Evolutionary conservation across 2,113 vertebrate genomes (phyloP), one percentile per base, ranked within the genome.

Genomic region (Zapus hudsonius): DNA sequence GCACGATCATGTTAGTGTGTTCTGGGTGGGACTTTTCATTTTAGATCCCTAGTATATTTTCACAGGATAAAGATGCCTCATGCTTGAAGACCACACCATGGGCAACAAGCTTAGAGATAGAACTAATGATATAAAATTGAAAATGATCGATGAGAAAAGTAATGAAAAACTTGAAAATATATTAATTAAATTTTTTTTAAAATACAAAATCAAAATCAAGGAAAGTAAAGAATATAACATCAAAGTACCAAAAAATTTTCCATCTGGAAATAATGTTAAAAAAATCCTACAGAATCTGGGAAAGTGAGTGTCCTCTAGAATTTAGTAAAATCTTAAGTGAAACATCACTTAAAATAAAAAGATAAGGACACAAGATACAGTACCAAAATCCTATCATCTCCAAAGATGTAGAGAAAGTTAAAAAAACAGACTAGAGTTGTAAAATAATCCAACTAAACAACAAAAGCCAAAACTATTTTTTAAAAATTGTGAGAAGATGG

Each of bases 31-130:
- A 25, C n/a, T 69, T 87, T 40, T 40, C 40, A 40, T 31, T 90
- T 61, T 72, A 27, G 69, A 70, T 64, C 66, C 87, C 72, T 76
- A 90, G 76, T 75, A 81, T 87, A n/a, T 19, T 66, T 94, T 44
- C n/a, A 52, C 12, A 52, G 52, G 52, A 52, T 52, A 52, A 52
- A 52, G 7, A 52, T 52, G 52, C 52, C 52, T 52, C 52, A 52
- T 10, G 52, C 16, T 52, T 52, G 12, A 52, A 52, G 52, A 52
- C 52, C 11, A 52, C 52, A 52, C 52, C 16, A 52, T 52, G 52
- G 52, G 52, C 52, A 52, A 52, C 36, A 91, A 63, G 61, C 8
- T 63, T 27, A 5, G 8, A 90, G 66, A 92, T 12, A 87, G 23
- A 94, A 70, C 52, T 61, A 19, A 90, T 59, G 11, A n/a, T 33